A percentile compares a stretch with the other conserved stretches of the same genome.
Conservation (phyloP, 1,140 invertebrate species). For the Drosophila varians region DNA sequence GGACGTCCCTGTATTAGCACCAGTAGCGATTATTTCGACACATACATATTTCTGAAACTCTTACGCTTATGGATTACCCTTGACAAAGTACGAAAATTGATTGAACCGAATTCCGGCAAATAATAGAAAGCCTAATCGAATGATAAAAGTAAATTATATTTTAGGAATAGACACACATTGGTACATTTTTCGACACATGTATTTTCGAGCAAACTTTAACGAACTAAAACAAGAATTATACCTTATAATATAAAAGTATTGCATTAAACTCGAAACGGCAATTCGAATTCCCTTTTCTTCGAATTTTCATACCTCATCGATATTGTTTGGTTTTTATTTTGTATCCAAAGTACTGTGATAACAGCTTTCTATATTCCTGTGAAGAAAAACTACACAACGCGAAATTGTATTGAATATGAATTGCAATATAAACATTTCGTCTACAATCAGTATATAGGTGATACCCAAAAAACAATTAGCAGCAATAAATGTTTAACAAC, state of each 20-base stretch:
- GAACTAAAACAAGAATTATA: conserved; percentile 33
- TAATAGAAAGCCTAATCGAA: conserved; percentile 1
- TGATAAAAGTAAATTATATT: conserved; percentile 5
- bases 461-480: conserved; percentile 32
- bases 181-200: conserved; percentile 66
- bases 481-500: conserved; percentile 39
- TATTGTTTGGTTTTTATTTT: conserved; percentile 4
- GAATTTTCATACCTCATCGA: conserved; percentile 6
- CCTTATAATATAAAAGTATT: conserved; percentile 6
- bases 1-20: conserved; percentile 1
- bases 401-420: conserved; percentile 32
- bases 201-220: conserved; percentile 74
- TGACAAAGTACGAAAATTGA: conserved; percentile 9
- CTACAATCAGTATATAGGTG: conserved; percentile 51
- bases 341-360: conserved; percentile 76
- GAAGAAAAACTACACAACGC: conserved; percentile 15
- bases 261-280: conserved; percentile 12
- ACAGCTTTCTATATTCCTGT: conserved; percentile 66
- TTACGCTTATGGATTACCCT: conserved; percentile 62
- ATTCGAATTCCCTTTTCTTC: neutral
- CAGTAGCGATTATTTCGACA: conserved; percentile 19
- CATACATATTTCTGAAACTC: conserved; percentile 59
- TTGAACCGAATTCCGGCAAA: conserved; percentile 1
- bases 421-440: conserved; percentile 35
- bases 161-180: conserved; percentile 21